Evolutionary conservation across 1,140 invertebrate genomes (phyloP), one percentile per base, ranked within the genome.

Genomic region (Frieseomelitta varia): DNA sequence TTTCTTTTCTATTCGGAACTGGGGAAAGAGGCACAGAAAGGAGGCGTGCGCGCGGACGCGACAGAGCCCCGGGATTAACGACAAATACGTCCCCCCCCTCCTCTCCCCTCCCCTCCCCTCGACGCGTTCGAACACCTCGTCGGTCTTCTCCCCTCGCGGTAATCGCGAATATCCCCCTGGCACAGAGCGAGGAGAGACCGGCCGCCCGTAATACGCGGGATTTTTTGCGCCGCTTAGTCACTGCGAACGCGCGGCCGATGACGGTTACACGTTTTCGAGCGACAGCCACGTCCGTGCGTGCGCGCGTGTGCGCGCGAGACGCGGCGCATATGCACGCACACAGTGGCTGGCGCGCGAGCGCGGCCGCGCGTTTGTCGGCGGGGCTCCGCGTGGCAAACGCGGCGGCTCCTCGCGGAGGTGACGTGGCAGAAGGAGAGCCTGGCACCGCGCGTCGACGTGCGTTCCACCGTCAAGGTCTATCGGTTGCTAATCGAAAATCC

Each of bases 141-240:
- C 34, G 24, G 24, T 24, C 4, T 51, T 68, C 63, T 77, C 30
- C 75, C n/a, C 74, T 34, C n/a, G 21, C 15, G 10, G 51, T 72
- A n/a, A 72, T 72, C 69, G 69, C 47, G 24, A 51, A 27, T 69
- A 56, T 30, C 39, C 34, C 39, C 73, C 56, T 61, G 21, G 51
- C 80, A 65, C 79, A 47, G 34, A 72, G 27, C 58, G 82, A 58
- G 61, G 67, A 80, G 67, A 39, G 39, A 39, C 4, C 39, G 39
- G 39, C 6, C 39, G 39, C 55, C 69, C 81, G 79, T 72, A 87
- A 78, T 71, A 81, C 89, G 76, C 85, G 85, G 73, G 67, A 71
- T 87, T 89, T 89, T 90, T 90, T 90, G 85, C 84, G 73, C 74
- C 89, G 89, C 88, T 90, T 90, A 90, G 89, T 90, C 89, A 87